Evolutionary conservation across 2,888 invertebrate genomes (phyloP).

Genomic region (Caenorhabditis zanzibari): DNA sequence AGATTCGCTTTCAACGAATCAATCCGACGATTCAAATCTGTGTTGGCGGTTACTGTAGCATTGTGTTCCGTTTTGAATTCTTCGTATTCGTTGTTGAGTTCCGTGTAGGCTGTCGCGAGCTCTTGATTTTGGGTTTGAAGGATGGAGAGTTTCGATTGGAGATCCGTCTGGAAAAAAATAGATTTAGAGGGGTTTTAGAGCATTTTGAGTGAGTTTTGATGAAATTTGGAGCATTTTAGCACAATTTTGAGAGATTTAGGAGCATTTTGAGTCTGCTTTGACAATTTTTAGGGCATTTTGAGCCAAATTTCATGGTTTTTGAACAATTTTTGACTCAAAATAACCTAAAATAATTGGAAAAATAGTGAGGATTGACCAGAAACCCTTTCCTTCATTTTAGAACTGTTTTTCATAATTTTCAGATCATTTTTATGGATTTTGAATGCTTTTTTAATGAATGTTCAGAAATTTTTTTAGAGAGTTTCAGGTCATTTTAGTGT

Average conservation of each 20-base stretch:
- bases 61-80: slow-evolving; percentile 65
- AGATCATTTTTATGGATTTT: no score
- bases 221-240: background rate
- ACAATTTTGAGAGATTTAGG: background rate
- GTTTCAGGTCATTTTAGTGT: background rate
- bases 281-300: no score
- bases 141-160: background rate
- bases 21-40: slow-evolving; percentile 69
- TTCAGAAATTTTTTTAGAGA: no score
- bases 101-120: slow-evolving; percentile 76
- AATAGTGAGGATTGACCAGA: no score
- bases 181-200: background rate
- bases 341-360: no score
- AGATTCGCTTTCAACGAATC: slow-evolving; percentile 77
- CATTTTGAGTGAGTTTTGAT: background rate
- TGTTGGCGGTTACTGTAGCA: slow-evolving; percentile 58
- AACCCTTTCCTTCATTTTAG: no score
- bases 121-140: slow-evolving; percentile 70
- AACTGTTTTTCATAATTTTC: no score
- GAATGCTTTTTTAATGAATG: no score
- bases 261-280: background rate
- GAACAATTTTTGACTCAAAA: no score
- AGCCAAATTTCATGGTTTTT: no score
- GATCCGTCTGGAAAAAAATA: background rate
- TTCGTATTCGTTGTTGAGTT: slow-evolving; percentile 77